Conservation (phyloP, 2,797 vertebrate genomes). For the Sphaeramia orbicularis region DNA sequence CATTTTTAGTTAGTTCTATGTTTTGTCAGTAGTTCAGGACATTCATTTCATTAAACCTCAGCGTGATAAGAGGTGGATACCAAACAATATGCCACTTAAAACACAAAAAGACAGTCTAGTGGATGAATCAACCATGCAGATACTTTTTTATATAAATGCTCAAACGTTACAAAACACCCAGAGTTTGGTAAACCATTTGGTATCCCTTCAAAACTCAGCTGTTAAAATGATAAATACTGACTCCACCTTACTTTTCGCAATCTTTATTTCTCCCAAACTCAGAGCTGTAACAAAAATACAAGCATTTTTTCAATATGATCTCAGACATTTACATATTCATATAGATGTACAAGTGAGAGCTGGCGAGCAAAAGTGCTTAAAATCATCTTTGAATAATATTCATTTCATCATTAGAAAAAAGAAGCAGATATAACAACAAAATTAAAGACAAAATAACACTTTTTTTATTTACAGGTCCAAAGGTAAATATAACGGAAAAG, state of each 20-base stretch:
- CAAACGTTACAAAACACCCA: neutral
- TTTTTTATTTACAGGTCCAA: conserved; percentile 10
- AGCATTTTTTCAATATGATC: conserved; percentile 63
- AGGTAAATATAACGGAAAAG: conserved; percentile 18
- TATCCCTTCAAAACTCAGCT: neutral
- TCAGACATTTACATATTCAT: conserved; percentile 74
- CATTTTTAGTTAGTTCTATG: no score
- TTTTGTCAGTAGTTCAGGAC: no score
- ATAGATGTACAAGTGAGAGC: conserved; percentile 76
- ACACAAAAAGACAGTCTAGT: no score
- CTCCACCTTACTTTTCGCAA: conserved; percentile 39
- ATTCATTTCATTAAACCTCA: no score
- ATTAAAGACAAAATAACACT: conserved; percentile 16
- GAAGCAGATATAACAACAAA: neutral
- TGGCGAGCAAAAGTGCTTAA: conserved; percentile 77
- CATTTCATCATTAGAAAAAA: conserved; percentile 42
- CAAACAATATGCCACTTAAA: no score
- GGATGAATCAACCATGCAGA: no score
- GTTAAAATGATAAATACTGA: conserved; percentile 21
- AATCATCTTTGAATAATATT: conserved; percentile 73
- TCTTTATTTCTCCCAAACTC: conserved; percentile 65
- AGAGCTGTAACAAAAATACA: conserved; percentile 75
- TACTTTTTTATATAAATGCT: no score
- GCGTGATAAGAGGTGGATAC: no score
- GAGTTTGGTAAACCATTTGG: neutral